phyloP scores from a whole-genome alignment of 2,888 invertebrate species.

The Polyommatus icarus region DNA sequence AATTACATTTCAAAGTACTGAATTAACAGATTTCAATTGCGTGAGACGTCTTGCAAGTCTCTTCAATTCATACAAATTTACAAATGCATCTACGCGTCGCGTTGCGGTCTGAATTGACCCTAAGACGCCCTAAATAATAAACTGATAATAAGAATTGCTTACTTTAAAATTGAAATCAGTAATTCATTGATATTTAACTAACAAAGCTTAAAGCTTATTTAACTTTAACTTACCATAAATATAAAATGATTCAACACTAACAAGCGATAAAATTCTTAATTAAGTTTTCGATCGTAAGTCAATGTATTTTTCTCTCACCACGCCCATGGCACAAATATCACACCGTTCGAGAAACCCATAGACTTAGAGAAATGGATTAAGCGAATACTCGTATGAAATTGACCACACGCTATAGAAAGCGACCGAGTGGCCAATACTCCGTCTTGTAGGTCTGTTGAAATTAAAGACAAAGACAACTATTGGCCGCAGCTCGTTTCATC shows the following conservation, averaged over 20 bases:
- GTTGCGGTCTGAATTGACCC: too few species aligned
- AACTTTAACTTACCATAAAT: slow-evolving; percentile 4
- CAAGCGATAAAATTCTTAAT: slow-evolving; percentile 22
- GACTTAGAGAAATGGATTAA: background rate
- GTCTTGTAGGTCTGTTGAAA: background rate
- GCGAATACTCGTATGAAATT: background rate
- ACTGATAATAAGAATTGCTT: background rate
- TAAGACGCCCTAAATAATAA: background rate
- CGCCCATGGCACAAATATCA: slow-evolving; percentile 18
- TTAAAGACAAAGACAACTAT: background rate
- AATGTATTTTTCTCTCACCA: background rate
- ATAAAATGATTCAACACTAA: slow-evolving; percentile 13
- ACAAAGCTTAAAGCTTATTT: background rate
- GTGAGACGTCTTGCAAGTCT: too few species aligned
- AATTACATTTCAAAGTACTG: too few species aligned
- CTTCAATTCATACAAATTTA: too few species aligned
- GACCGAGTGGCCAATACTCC: background rate
- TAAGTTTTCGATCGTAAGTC: background rate
- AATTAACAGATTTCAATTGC: too few species aligned
- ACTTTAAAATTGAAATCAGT: background rate
- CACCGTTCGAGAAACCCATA: background rate
- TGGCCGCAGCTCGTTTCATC: background rate
- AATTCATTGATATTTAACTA: background rate
- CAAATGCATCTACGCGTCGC: too few species aligned
- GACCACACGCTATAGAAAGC: background rate